Base-by-base conservation (phyloP, 2,113 vertebrate species). In the Halichoerus grypus region DNA sequence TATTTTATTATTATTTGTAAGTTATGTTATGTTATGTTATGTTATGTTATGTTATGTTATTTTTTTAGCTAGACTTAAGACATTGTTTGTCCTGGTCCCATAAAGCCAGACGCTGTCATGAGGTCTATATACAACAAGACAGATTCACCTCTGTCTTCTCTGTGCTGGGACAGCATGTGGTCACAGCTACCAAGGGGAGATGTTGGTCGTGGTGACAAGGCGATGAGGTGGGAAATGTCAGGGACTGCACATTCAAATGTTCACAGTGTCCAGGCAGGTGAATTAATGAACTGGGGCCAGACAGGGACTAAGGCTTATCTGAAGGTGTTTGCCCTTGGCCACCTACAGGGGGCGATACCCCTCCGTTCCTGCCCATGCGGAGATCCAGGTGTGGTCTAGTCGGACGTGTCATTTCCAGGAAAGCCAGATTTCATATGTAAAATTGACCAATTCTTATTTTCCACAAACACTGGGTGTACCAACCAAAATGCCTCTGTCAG, bases 281-380 rank as follows among this genome's bases (percentile, higher is more conserved):
- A n/a, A 57, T 28, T 26, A 77, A 36, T 4, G 19, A 83, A 5
- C 36, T 6, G 28, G 13, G 28, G 10, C 51, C 19, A 3, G 31
- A 14, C 57, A 36, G 10, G 26, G 21, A 31, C 0, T 3, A 42
- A 93, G 22, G 59, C 18, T 9, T 4, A 12, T 11, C 15, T 0
- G 4, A 22, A 7, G 71, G 31, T 24, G 4, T n/a, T 55, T 93
- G 39, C 31, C 46, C 51, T 42, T 63, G 80, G 65, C 49, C 53
- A 31, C 51, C 55, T 84, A 28, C 28, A 86, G 67, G 31, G 42
- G 36, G 8, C 42, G 28, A 26, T 10, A 18, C 11, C 22, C 15
- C 24, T 22, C 1, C 28, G 39, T 15, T 0, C 28, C 57, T 12
- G 11, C 46, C 24, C 33, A 1, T 0, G 3, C 1, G 18, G 61